phyloP scores from a whole-genome alignment of 2,113 vertebrate genomes.

The Carollia perspicillata region DNA sequence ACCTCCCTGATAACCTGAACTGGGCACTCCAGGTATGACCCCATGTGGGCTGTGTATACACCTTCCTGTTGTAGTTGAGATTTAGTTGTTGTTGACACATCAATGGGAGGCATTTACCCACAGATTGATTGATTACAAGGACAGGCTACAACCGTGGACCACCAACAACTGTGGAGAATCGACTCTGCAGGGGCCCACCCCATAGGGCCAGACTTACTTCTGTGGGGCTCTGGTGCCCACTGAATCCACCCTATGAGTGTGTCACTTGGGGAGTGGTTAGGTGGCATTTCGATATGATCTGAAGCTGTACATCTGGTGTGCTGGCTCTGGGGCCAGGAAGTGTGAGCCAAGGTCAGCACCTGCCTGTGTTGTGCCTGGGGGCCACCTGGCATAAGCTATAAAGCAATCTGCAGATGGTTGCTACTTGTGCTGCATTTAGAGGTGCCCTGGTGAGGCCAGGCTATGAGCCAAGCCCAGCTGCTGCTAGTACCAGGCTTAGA shows the following conservation, averaged over 20 bases:
- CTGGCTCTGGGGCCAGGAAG: background rate
- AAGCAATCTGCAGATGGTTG: background rate
- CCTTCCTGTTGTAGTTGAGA: background rate
- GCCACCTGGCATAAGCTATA: background rate
- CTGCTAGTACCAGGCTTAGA: background rate
- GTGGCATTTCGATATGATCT: background rate
- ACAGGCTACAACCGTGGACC: background rate
- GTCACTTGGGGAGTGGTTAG: background rate
- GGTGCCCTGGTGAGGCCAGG: background rate
- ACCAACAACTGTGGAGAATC: background rate
- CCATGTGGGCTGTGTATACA: background rate
- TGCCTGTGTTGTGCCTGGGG: background rate
- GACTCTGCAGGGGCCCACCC: background rate
- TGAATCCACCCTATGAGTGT: background rate
- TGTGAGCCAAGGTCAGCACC: background rate
- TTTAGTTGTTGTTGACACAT: background rate
- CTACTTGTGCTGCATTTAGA: background rate
- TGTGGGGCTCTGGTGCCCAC: background rate
- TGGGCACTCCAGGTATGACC: background rate
- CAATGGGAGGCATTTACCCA: background rate
- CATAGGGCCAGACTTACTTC: background rate
- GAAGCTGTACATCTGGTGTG: too few species aligned
- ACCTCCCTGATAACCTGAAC: background rate
- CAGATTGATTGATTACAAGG: background rate
- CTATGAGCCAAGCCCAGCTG: background rate